Base-by-base conservation (phyloP, 2,888 invertebrate genomes). In the Sacculina carcini region DNA sequence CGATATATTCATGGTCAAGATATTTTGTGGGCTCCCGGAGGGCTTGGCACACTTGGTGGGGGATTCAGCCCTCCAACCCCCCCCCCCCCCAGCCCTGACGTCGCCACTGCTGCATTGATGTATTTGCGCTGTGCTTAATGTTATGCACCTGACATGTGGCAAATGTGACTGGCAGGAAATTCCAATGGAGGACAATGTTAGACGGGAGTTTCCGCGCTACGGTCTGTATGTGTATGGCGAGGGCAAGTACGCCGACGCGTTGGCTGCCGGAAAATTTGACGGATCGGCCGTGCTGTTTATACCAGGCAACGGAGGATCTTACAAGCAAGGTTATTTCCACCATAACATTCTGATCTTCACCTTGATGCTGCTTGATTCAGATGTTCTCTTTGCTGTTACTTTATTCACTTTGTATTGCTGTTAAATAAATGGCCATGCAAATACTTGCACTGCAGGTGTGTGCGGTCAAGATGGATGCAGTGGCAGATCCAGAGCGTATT, bases 271-370 rank as follows among this genome's bases (percentile, higher is more conserved):
- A 73, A 71, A 75, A 62, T 84, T 84, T 66, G 73, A 73, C 61
- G 94, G 94, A 1, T 79, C 90, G 46, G 94, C 96, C 6, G 84
- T 96, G 0, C 70, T 96, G 48, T 96, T 87, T 68, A 73, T 96
- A 53, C 94, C 92, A 16, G 96, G 96, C 12, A 94, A 90, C 69
- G 80, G 80, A 42, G 96, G 94, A 0, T 92, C 90, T 39, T 77
- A 81, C 61, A 84, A 81, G 67, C 90, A 89, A 74, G 83, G 76
- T 73, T 60, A 53, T 50, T 26, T 12, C 10, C 3, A 6, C 12
- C 10, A 1, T 24, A 14, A n/a, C 23, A 32, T 48, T 48, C 40
- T n/a, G n/a, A n/a, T n/a, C n/a, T n/a, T n/a, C n/a, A n/a, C n/a
- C n/a, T n/a, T n/a, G n/a, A n/a, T n/a, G n/a, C n/a, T n/a, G n/a